Conservation (phyloP, 2,888 invertebrate species). For the Mechanitis mazaeus region DNA sequence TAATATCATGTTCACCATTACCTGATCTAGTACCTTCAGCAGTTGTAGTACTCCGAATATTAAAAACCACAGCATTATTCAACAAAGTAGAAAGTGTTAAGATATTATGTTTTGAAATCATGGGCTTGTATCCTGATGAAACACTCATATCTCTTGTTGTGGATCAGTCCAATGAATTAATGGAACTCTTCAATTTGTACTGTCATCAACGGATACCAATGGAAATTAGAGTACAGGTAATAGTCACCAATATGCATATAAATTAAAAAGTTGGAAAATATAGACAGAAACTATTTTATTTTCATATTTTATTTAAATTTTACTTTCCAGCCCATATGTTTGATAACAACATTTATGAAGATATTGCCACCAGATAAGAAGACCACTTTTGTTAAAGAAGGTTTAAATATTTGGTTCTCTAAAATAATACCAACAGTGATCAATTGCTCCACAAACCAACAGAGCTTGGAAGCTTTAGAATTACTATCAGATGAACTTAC, state of each 20-base stretch:
- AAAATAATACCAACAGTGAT: constrained; percentile 54
- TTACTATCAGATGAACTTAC: constrained; percentile 47
- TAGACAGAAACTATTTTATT: constrained; percentile 11
- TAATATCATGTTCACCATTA: constrained; percentile 14
- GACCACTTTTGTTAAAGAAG: constrained; percentile 50
- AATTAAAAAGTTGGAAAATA: background rate
- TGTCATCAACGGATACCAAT: constrained; percentile 33
- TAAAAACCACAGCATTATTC: constrained; percentile 39
- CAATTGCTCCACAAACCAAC: constrained; percentile 21
- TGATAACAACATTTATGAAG: constrained; percentile 51
- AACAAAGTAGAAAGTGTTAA: constrained; percentile 40
- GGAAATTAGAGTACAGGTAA: constrained; percentile 40
- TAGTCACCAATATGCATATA: constrained; percentile 1
- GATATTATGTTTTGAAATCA: constrained; percentile 42
- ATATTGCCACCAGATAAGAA: constrained; percentile 50
- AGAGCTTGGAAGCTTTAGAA: constrained; percentile 53
- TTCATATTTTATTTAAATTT: constrained; percentile 1
- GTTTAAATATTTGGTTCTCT: constrained; percentile 66
- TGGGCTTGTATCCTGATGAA: constrained; percentile 47
- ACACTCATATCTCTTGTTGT: constrained; percentile 35
- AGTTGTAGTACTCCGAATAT: constrained; percentile 41
- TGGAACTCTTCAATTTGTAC: constrained; percentile 42
- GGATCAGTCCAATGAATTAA: constrained; percentile 36
- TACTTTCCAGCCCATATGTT: constrained; percentile 48
- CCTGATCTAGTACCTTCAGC: constrained; percentile 45